A percentile compares a stretch with the other conserved stretches of the same genome.
phyloP scores from a whole-genome alignment of 2,888 invertebrate species.

The Drosophila sordidapex region DNA sequence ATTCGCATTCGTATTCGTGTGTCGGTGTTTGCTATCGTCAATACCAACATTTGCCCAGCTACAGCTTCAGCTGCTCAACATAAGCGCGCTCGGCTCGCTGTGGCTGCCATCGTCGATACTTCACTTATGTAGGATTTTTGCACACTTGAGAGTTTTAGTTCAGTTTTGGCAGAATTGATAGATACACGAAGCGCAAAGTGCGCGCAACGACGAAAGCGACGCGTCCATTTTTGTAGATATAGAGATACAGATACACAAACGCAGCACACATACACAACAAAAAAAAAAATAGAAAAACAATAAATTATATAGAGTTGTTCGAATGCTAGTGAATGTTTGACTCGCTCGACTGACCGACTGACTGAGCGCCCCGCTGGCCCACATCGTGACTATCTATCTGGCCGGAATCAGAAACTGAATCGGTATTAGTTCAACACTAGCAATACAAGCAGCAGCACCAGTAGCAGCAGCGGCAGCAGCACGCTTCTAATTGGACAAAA shows the following conservation, averaged over 20 bases:
- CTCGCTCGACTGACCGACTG: conserved; percentile 25
- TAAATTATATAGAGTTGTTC: conserved; percentile 10
- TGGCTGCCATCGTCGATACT: conserved; percentile 44
- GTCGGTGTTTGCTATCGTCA: conserved; percentile 30
- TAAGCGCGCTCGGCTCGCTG: conserved; percentile 44
- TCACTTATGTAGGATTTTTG: conserved; percentile 76
- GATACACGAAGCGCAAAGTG: conserved; percentile 58
- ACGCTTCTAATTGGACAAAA: conserved; percentile 53
- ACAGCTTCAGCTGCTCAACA: conserved; percentile 61
- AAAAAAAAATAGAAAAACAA: conserved; percentile 9
- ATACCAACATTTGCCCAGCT: conserved; percentile 53
- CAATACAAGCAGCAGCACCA: not conserved
- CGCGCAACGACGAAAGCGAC: conserved; percentile 47
- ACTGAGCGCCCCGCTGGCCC: conserved; percentile 18
- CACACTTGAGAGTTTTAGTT: conserved; percentile 81
- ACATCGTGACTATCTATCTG: conserved; percentile 57
- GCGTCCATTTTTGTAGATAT: conserved; percentile 47
- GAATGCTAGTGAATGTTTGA: conserved; percentile 19
- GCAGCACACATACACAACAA: conserved; percentile 27
- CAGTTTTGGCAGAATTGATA: conserved; percentile 78
- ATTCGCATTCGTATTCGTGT: not conserved
- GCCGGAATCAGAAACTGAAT: conserved; percentile 24
- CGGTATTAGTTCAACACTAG: conserved; percentile 26
- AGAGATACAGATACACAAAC: conserved; percentile 57
- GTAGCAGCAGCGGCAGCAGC: conserved; percentile 21